A percentile compares a stretch with the other conserved stretches of the same genome.
phyloP scores from a whole-genome alignment of 2,888 invertebrate genomes.

The Argyra leucocephala region DNA sequence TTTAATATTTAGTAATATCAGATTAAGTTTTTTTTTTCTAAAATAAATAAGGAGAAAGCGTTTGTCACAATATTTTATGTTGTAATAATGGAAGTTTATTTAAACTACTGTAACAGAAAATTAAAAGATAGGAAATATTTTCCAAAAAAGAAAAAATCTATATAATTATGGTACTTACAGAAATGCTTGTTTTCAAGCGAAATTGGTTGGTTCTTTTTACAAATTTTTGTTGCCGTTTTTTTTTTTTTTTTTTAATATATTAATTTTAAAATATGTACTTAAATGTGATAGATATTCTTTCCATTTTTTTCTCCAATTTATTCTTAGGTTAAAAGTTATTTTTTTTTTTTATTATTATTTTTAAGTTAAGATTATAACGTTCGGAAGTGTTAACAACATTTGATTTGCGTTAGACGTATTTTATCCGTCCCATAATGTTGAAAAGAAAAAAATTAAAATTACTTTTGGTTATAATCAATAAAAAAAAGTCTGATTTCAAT shows the following conservation, averaged over 20 bases:
- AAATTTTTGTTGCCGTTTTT: background rate
- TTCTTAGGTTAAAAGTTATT: background rate
- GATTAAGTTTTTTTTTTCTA: background rate
- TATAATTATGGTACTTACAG: background rate
- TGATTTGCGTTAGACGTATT: background rate
- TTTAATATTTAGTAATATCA: background rate
- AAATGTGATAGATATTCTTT: slow-evolving; percentile 1
- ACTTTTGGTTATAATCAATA: background rate
- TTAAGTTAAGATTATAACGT: background rate
- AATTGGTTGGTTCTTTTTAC: background rate
- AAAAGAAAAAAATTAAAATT: no score
- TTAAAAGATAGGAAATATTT: background rate
- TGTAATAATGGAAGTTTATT: slow-evolving; percentile 2
- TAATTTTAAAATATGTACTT: background rate
- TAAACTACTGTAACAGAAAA: background rate
- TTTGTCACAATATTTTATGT: background rate
- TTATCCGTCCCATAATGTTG: background rate
- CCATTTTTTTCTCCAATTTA: slow-evolving; percentile 3
- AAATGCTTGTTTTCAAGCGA: background rate
- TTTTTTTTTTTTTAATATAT: background rate
- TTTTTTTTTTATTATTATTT: background rate
- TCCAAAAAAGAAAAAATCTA: background rate
- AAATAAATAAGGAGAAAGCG: background rate
- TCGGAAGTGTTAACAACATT: background rate
- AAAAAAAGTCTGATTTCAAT: background rate